These are phyloP conservation scores for Planiliza haematocheilus DNA, from an alignment of 2,113 vertebrate genomes.

Conservation along the genomic window DNA sequence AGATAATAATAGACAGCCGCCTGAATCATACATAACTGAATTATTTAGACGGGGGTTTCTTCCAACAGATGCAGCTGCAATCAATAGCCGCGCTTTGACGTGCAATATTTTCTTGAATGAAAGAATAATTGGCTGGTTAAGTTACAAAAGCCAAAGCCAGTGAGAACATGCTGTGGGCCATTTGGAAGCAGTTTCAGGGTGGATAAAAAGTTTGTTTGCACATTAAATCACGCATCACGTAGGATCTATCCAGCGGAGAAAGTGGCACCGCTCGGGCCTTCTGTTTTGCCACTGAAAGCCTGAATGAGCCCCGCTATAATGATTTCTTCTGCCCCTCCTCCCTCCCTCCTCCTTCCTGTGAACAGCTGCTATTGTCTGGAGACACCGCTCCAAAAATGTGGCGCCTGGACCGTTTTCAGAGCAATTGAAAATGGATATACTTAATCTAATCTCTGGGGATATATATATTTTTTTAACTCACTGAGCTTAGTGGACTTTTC, in stretches of 20 bases:
- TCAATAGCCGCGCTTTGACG: constrained; percentile 19
- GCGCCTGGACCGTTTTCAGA: constrained; percentile 76
- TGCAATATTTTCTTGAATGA: constrained; percentile 44
- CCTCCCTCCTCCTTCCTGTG: constrained; percentile 37
- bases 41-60: constrained; percentile 1
- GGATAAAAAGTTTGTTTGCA: constrained; percentile 39
- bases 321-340: constrained; percentile 79
- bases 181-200: constrained; percentile 19
- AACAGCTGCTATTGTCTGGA: constrained; percentile 83
- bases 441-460: constrained; percentile 77
- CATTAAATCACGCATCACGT: constrained; percentile 32
- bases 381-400: constrained; percentile 71
- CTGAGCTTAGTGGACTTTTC: constrained; percentile 45
- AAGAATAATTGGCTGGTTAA: constrained; percentile 39
- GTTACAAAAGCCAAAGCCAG: constrained; percentile 42
- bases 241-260: constrained; percentile 26
- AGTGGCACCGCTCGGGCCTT: constrained; percentile 42
- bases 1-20: constrained; percentile 52
- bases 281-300: constrained; percentile 55
- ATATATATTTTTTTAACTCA: constrained; percentile 28
- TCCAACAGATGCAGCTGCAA: constrained; percentile 65
- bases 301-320: constrained; percentile 74
- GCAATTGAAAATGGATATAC: constrained; percentile 79
- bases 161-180: constrained; percentile 34
- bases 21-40: background rate